A percentile compares a stretch with the other conserved stretches of the same genome.
These are phyloP conservation scores for Perca schrenkii DNA, from an alignment of 2,113 vertebrate genomes.

Conservation along the genomic window DNA sequence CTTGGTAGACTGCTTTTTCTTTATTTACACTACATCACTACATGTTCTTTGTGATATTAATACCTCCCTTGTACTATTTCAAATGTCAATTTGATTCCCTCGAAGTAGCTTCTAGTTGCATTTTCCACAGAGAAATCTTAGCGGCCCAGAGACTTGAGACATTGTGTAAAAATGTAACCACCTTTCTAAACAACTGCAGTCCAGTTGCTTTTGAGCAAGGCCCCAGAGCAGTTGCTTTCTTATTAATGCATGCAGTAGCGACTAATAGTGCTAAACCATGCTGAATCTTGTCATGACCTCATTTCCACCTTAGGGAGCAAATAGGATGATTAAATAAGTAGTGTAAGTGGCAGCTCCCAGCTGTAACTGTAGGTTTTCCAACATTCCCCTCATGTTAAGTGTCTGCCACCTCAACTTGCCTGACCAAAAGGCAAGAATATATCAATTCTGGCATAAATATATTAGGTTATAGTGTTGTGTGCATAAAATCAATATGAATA, in stretches of 20 bases:
- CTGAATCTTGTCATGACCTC: slow-evolving; percentile 19
- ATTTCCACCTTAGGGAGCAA: slow-evolving; percentile 44
- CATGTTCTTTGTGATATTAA: neutral
- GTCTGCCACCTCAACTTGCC: neutral
- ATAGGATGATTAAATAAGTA: slow-evolving; percentile 41
- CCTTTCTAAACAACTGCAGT: slow-evolving; percentile 4
- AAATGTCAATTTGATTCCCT: neutral
- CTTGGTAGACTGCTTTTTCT: neutral
- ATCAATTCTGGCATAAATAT: neutral
- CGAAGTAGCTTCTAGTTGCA: neutral
- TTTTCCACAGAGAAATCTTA: neutral
- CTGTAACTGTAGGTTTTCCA: neutral
- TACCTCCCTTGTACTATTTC: neutral
- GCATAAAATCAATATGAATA: slow-evolving; percentile 11
- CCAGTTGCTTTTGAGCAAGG: slow-evolving; percentile 12
- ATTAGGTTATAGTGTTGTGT: neutral
- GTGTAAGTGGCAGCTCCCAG: slow-evolving; percentile 20
- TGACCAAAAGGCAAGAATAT: neutral
- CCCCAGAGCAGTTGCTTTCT: neutral
- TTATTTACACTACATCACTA: neutral
- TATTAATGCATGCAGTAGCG: neutral
- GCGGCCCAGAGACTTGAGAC: neutral
- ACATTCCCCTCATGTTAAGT: slow-evolving; percentile 8
- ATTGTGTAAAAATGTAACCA: neutral
- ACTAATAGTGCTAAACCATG: neutral